Evolutionary conservation across 1,140 invertebrate species (phyloP).

Genomic region (Bombus haemorrhoidalis): DNA sequence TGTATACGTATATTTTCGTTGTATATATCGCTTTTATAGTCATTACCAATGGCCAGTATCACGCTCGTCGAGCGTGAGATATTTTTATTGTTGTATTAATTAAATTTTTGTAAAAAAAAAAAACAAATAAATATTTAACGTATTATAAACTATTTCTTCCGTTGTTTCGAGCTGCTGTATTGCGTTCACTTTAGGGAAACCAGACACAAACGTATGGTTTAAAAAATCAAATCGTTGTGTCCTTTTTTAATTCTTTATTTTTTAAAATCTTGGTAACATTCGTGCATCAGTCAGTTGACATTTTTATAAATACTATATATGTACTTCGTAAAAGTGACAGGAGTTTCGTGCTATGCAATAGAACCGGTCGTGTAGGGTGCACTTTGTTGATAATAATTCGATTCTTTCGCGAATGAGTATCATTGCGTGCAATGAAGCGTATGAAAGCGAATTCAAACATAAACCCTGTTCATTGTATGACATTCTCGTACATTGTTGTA

Average conservation of each 20-base stretch:
- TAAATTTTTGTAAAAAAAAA: conserved; percentile 32
- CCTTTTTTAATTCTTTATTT: conserved; percentile 21
- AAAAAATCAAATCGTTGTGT: neutral
- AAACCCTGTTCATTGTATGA: neutral
- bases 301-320: conserved; percentile 32
- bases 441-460: conserved; percentile 3
- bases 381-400: neutral
- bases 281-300: conserved; percentile 48
- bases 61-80: neutral
- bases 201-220: neutral
- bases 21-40: conserved; percentile 32
- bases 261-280: conserved; percentile 30
- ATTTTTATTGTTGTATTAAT: conserved; percentile 32
- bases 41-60: conserved; percentile 38
- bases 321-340: conserved; percentile 20
- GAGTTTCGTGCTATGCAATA: conserved; percentile 40
- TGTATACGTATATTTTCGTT: conserved; percentile 15
- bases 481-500: neutral
- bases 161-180: no score
- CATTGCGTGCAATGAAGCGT: conserved; percentile 15
- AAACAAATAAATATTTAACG: conserved; percentile 25
- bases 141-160: neutral
- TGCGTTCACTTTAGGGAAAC: neutral
- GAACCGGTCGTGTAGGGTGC: conserved; percentile 29
- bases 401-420: conserved; percentile 20